Percentiles rank a stretch among this genome's conserved stretches.
Evolutionary conservation across 1,140 invertebrate species (phyloP).

Genomic region (Musca vetustissima): DNA sequence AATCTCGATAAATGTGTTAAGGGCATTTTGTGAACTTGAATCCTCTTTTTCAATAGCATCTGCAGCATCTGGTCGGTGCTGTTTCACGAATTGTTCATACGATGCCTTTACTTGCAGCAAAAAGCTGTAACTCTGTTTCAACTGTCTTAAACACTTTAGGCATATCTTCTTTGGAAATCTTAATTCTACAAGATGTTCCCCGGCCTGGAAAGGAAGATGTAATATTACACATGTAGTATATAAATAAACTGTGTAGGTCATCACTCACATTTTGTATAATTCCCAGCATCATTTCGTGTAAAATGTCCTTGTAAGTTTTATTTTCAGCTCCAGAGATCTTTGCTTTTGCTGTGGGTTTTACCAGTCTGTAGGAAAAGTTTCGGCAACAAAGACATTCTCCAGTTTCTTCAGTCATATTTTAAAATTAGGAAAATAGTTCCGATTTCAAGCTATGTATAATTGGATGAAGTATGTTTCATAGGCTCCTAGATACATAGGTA

Average conservation of each 20-base stretch:
- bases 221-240: neutral
- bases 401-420: too few species aligned
- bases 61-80: too few species aligned
- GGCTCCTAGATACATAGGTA: too few species aligned
- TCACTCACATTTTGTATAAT: neutral
- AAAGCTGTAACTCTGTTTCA: neutral
- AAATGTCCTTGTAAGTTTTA: neutral
- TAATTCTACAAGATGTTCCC: neutral
- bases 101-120: neutral
- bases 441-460: too few species aligned
- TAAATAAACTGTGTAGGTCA: neutral
- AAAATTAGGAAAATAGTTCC: too few species aligned
- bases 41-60: too few species aligned
- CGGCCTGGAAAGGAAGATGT: neutral
- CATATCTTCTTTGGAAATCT: neutral
- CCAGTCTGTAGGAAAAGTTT: neutral
- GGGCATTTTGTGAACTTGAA: too few species aligned
- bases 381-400: slow-evolving; percentile 4
- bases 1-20: too few species aligned
- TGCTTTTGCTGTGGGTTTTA: neutral
- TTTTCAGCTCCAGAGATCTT: neutral
- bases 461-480: too few species aligned
- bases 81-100: too few species aligned
- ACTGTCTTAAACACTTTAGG: neutral
- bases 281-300: neutral